phyloP scores from a whole-genome alignment of 2,113 vertebrate genomes.

The Gallinago jamesoni region DNA sequence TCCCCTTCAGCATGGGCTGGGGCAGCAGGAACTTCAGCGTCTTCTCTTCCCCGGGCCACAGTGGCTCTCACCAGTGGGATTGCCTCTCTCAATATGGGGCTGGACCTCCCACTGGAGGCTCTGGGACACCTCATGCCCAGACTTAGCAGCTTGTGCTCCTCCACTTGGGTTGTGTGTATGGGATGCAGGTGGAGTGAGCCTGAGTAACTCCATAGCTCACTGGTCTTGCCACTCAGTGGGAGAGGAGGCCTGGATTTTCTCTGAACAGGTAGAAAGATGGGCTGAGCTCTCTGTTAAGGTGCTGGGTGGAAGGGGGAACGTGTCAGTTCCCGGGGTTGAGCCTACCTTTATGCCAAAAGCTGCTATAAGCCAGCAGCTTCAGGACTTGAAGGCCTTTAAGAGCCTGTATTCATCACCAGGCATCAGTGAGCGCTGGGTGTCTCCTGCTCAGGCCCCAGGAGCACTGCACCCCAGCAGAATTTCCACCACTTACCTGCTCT shows the following conservation, averaged over 20 bases:
- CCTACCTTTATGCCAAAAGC: not conserved
- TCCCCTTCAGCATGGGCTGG: not conserved
- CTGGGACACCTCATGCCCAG: not conserved
- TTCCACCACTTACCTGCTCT: not conserved
- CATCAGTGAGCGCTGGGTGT: not conserved
- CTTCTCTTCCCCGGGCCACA: not conserved
- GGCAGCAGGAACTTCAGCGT: not conserved
- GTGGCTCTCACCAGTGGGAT: not conserved
- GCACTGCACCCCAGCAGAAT: not conserved
- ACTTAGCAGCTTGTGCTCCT: not conserved
- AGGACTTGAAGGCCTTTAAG: not conserved
- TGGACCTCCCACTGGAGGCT: not conserved
- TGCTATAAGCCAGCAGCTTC: not conserved
- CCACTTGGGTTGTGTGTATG: accelerated
- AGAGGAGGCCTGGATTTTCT: not conserved
- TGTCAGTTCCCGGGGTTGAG: not conserved
- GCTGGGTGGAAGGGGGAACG: not conserved
- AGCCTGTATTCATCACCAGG: not conserved
- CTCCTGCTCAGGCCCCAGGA: not conserved
- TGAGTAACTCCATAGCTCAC: not conserved
- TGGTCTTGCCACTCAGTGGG: not conserved
- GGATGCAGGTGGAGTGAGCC: not conserved
- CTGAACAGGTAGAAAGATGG: not conserved
- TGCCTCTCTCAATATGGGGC: not conserved
- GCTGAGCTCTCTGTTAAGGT: not conserved